These are phyloP conservation scores for Rhopilema esculentum DNA, from an alignment of 30 jellyfish, hydroid and myxozoan species.

Conservation along the genomic window DNA sequence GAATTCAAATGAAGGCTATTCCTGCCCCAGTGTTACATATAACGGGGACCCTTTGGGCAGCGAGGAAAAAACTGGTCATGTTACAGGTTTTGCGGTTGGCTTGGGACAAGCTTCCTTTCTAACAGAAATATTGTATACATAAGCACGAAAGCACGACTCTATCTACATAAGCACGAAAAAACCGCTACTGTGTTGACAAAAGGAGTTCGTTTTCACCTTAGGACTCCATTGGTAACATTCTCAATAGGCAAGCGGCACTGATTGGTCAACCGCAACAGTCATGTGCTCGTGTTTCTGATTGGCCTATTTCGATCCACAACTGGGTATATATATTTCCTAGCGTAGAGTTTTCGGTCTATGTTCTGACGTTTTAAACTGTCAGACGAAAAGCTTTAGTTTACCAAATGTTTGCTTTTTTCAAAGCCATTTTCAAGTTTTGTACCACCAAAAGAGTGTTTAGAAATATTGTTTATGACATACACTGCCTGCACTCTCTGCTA, in stretches of 20 bases:
- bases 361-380: neutral
- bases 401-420: neutral
- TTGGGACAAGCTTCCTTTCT: neutral
- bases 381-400: neutral
- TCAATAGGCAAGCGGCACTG: neutral
- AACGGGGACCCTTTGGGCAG: too few species aligned
- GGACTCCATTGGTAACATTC: neutral
- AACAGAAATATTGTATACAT: neutral
- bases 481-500: too few species aligned
- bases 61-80: too few species aligned
- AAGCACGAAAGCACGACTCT: neutral
- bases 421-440: neutral
- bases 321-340: neutral
- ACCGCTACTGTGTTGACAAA: neutral
- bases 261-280: neutral
- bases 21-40: too few species aligned
- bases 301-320: neutral
- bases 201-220: neutral
- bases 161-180: neutral
- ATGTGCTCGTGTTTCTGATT: neutral
- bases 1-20: too few species aligned
- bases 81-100: too few species aligned
- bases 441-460: too few species aligned
- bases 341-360: neutral
- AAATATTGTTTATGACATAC: too few species aligned